Evolutionary conservation across 2,113 vertebrate species (phyloP).

Genomic region (Lepus europaeus): DNA sequence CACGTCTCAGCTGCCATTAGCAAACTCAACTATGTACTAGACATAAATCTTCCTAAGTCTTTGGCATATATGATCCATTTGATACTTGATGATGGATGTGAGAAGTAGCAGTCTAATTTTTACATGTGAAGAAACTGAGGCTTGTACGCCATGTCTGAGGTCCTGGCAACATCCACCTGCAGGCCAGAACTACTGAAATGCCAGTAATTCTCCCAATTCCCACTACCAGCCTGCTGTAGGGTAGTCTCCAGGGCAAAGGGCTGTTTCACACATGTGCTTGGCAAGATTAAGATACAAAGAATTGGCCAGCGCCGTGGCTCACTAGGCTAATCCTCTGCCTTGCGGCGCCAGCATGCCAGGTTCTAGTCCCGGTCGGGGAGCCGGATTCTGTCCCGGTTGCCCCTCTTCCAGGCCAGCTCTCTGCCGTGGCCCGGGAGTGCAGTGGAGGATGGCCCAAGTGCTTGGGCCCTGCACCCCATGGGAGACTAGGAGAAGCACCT

Average conservation of each 20-base stretch:
- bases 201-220: not conserved
- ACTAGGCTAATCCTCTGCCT: too few relatives aligned
- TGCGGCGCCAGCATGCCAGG: too few relatives aligned
- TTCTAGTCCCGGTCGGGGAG: too few relatives aligned
- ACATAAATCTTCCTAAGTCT: too few relatives aligned
- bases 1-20: not conserved
- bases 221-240: accelerated
- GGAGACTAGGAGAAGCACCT: too few relatives aligned
- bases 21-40: accelerated
- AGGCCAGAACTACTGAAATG: not conserved
- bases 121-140: not conserved
- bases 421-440: too few relatives aligned
- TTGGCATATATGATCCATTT: not conserved
- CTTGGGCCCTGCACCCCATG: too few relatives aligned
- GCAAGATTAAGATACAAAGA: not conserved
- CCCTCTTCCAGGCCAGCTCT: too few relatives aligned
- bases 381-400: too few relatives aligned
- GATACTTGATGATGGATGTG: not conserved
- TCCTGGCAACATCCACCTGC: not conserved
- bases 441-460: too few relatives aligned
- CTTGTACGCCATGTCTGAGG: not conserved
- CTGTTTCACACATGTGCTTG: not conserved
- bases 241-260: not conserved
- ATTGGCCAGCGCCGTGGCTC: too few relatives aligned
- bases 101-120: not conserved